Evolutionary conservation across 1,140 invertebrate species (phyloP).

Genomic region (Leptoteleia sp.): DNA sequence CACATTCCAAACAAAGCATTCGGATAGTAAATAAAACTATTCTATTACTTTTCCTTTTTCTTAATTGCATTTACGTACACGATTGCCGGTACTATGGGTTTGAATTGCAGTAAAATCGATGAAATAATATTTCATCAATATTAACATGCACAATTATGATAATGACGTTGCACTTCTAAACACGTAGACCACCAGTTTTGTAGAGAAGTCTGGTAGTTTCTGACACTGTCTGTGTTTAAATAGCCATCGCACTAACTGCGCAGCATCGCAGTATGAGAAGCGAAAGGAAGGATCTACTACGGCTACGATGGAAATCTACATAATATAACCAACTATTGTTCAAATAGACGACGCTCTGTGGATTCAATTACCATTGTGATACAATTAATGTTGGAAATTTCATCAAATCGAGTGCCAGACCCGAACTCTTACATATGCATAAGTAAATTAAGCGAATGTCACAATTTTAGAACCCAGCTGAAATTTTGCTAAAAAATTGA

Average conservation of each 20-base stretch:
- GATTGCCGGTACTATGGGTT: too few species aligned
- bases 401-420: constrained; percentile 80
- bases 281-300: constrained; percentile 67
- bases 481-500: constrained; percentile 63
- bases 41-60: too few species aligned
- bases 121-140: constrained; percentile 49
- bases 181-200: constrained; percentile 73
- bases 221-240: constrained; percentile 82
- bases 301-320: constrained; percentile 80
- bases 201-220: constrained; percentile 78
- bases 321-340: constrained; percentile 83
- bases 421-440: constrained; percentile 80
- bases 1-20: too few species aligned
- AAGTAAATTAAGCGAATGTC: constrained; percentile 78
- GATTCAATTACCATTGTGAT: constrained; percentile 82
- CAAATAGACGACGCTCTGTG: constrained; percentile 81
- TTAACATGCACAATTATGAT: constrained; percentile 77
- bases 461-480: constrained; percentile 68
- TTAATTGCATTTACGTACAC: too few species aligned
- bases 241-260: constrained; percentile 73
- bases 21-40: too few species aligned
- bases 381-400: constrained; percentile 82
- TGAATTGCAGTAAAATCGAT: not conserved
- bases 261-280: constrained; percentile 54
- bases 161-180: constrained; percentile 73